Percentiles rank a stretch among this genome's conserved stretches.
Conservation (phyloP, 1,140 invertebrate species). For the Spodoptera litura region DNA sequence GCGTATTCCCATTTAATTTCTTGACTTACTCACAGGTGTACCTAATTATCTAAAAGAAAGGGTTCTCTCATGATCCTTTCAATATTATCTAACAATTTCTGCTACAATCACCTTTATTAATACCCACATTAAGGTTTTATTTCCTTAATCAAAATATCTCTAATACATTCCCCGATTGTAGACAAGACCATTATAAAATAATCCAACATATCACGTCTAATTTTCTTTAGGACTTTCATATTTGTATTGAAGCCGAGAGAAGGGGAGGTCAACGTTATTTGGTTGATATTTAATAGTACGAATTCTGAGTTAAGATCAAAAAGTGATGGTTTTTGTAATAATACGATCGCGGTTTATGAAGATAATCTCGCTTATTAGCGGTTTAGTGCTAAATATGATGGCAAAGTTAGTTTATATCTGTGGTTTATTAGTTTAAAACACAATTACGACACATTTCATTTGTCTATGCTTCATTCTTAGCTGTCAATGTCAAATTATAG, state of each 20-base stretch:
- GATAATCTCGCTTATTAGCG: constrained; percentile 65
- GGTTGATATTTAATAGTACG: constrained; percentile 56
- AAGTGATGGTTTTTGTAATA: constrained; percentile 62
- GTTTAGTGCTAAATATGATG: constrained; percentile 1
- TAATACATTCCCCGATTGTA: constrained; percentile 11
- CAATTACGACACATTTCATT: too few relatives aligned
- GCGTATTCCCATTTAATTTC: constrained; percentile 35
- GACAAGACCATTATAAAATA: neutral
- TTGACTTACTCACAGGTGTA: constrained; percentile 59
- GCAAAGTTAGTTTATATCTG: neutral
- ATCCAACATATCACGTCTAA: neutral
- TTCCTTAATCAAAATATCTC: neutral
- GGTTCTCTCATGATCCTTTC: constrained; percentile 53
- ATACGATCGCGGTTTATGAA: constrained; percentile 61
- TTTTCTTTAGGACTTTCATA: constrained; percentile 18
- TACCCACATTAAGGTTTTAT: constrained; percentile 30
- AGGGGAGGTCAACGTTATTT: constrained; percentile 54
- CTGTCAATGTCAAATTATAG: too few relatives aligned
- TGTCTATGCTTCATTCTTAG: too few relatives aligned
- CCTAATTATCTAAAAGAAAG: constrained; percentile 61
- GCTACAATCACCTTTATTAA: constrained; percentile 38
- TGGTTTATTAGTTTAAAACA: too few relatives aligned
- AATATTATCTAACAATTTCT: constrained; percentile 56
- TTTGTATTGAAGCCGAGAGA: neutral
- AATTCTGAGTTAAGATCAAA: constrained; percentile 66